A percentile compares a stretch with the other conserved stretches of the same genome.
phyloP scores from a whole-genome alignment of 2,888 invertebrate species.

The Cheilosia vulpina region DNA sequence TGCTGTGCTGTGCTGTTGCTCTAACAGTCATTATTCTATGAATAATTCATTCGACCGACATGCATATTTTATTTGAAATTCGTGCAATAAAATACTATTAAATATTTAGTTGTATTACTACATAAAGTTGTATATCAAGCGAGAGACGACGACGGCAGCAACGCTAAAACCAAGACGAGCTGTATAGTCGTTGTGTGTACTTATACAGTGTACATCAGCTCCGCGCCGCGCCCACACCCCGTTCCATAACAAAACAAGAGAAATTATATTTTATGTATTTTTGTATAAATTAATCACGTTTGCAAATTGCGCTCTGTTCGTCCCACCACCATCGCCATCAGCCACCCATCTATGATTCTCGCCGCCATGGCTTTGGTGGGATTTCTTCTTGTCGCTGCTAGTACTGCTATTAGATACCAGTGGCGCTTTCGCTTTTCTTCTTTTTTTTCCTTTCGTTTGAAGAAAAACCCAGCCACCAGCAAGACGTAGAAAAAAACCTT shows the following conservation, averaged over 20 bases:
- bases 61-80: slow-evolving; percentile 83
- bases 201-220: slow-evolving; percentile 25
- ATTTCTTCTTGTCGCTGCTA: slow-evolving; percentile 57
- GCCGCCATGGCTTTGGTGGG: slow-evolving; percentile 54
- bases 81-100: slow-evolving; percentile 83
- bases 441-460: slow-evolving; percentile 37
- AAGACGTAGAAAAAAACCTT: slow-evolving; percentile 63
- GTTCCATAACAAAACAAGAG: slow-evolving; percentile 64
- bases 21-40: slow-evolving; percentile 81
- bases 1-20: slow-evolving; percentile 62
- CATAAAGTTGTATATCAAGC: slow-evolving; percentile 61
- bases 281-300: slow-evolving; percentile 76
- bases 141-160: slow-evolving; percentile 30
- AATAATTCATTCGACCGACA: slow-evolving; percentile 82
- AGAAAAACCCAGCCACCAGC: slow-evolving; percentile 47
- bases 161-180: slow-evolving; percentile 47
- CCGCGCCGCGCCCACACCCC: slow-evolving; percentile 4
- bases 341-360: slow-evolving; percentile 51
- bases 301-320: slow-evolving; percentile 70
- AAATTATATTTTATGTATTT: slow-evolving; percentile 76
- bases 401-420: slow-evolving; percentile 69
- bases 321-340: slow-evolving; percentile 6
- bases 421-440: slow-evolving; percentile 44
- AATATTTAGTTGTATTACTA: slow-evolving; percentile 81
- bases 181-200: slow-evolving; percentile 14